Conservation (phyloP, 2,888 invertebrate genomes). For the Pandemis heparana region DNA sequence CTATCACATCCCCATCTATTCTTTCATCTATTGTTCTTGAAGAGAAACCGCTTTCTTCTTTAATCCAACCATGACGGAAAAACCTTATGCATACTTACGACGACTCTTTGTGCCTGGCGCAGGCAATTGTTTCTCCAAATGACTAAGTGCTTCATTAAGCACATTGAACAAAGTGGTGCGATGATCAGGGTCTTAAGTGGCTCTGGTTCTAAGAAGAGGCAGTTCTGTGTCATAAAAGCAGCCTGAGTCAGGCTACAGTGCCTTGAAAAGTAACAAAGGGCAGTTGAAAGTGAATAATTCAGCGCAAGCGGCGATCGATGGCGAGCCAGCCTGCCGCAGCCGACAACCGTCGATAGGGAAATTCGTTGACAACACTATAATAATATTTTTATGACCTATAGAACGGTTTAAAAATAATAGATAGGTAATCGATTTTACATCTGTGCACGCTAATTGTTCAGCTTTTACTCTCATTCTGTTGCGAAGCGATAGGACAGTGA, state of each 20-base stretch:
- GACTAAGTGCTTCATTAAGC: background rate
- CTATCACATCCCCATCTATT: background rate
- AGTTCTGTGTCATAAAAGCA: background rate
- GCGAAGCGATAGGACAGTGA: no score
- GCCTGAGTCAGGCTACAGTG: background rate
- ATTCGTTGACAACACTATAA: background rate
- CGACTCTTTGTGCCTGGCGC: background rate
- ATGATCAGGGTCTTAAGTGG: background rate
- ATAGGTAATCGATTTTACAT: no score
- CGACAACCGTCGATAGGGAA: background rate
- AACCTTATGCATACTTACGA: background rate
- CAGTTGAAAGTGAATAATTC: conserved; percentile 5
- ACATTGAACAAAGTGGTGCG: background rate
- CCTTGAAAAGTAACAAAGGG: background rate
- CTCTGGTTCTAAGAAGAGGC: background rate
- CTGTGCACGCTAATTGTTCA: no score
- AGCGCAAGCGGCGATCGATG: conserved; percentile 16
- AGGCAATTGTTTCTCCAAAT: background rate
- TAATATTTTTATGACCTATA: no score
- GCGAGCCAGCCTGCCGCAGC: no score
- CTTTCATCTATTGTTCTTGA: background rate
- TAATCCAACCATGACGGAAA: background rate
- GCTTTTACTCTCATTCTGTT: no score
- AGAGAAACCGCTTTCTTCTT: conserved; percentile 2
- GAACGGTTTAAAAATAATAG: no score